Evolutionary conservation across 2,888 invertebrate genomes (phyloP).

Genomic region (Operophtera brumata): DNA sequence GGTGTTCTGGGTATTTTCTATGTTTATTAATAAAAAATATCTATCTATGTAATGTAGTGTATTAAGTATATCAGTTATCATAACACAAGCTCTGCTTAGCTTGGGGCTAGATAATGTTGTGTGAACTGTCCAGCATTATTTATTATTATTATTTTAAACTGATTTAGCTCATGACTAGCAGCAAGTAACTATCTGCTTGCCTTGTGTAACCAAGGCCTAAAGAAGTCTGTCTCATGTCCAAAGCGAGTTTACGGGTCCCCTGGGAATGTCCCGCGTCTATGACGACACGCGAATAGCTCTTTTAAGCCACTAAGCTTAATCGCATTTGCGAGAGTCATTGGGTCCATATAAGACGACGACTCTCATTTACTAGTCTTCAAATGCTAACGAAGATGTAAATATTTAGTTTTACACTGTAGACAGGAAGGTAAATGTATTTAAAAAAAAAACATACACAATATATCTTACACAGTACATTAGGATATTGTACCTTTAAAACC

Average conservation of each 20-base stretch:
- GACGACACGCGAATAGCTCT: slow-evolving; percentile 47
- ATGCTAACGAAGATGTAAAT: slow-evolving; percentile 2
- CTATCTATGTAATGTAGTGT: too few species aligned
- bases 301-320: slow-evolving; percentile 40
- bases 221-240: slow-evolving; percentile 40
- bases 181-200: not conserved
- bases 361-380: slow-evolving; percentile 34
- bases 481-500: too few species aligned
- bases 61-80: too few species aligned
- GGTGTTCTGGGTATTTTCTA: too few species aligned
- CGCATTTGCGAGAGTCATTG: slow-evolving; percentile 44
- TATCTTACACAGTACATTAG: too few species aligned
- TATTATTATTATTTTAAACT: too few species aligned
- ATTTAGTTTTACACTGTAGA: not conserved
- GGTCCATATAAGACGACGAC: slow-evolving; percentile 32
- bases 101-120: too few species aligned
- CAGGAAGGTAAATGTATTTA: too few species aligned
- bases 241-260: slow-evolving; percentile 40
- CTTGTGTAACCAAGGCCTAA: slow-evolving; percentile 18
- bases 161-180: not conserved
- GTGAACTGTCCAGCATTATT: too few species aligned
- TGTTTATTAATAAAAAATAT: too few species aligned
- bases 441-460: too few species aligned
- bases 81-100: too few species aligned
- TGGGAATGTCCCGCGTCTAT: slow-evolving; percentile 41